Percentiles rank a stretch among this genome's conserved stretches.
phyloP scores from a whole-genome alignment of 1,140 invertebrate genomes.

The Diorhabda elongata region DNA sequence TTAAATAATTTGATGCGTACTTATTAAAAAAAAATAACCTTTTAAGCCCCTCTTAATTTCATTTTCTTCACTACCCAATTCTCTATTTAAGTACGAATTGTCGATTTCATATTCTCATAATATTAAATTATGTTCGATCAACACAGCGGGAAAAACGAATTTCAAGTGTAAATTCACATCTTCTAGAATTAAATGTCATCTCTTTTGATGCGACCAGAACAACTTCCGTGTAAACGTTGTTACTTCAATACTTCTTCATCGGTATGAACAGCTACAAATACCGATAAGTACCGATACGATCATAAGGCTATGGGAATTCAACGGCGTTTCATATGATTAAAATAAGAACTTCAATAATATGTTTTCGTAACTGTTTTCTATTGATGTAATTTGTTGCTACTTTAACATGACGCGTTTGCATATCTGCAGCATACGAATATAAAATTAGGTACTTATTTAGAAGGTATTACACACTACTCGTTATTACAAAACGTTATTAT shows the following conservation, averaged over 20 bases:
- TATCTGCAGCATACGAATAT: not conserved
- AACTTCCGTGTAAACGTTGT: not conserved
- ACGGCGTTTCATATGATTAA: not conserved
- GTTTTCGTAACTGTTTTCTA: not conserved
- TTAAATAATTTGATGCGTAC: too few relatives aligned
- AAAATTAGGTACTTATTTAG: not conserved
- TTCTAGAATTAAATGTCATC: not conserved
- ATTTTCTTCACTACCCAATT: too few relatives aligned
- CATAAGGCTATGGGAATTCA: not conserved
- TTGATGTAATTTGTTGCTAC: not conserved
- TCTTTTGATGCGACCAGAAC: not conserved
- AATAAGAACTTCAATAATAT: not conserved
- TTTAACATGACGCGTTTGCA: not conserved
- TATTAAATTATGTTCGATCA: too few relatives aligned
- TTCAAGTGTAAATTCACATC: too few relatives aligned
- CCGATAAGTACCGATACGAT: not conserved
- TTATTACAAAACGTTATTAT: not conserved
- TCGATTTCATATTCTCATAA: too few relatives aligned
- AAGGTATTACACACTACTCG: not conserved
- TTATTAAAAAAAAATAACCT: too few relatives aligned
- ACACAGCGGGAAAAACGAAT: too few relatives aligned
- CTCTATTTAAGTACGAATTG: too few relatives aligned
- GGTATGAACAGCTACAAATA: not conserved
- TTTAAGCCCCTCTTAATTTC: too few relatives aligned
- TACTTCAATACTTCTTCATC: not conserved